These are phyloP conservation scores for Spheniscus humboldti DNA, from an alignment of 2,797 vertebrate genomes.

Conservation along the genomic window DNA sequence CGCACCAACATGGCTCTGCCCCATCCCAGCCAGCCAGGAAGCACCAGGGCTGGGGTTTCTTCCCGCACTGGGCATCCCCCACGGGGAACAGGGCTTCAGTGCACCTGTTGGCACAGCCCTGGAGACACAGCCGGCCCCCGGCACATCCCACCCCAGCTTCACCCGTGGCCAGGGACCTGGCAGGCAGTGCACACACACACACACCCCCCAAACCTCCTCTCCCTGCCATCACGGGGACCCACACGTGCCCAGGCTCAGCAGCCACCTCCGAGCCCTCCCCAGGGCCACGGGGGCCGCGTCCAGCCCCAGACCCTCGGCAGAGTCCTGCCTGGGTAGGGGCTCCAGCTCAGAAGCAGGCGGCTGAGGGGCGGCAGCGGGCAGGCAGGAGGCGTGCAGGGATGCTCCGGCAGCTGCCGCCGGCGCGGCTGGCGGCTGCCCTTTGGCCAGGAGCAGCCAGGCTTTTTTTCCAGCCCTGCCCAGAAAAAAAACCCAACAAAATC, in stretches of 20 bases:
- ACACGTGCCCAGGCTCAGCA: background rate
- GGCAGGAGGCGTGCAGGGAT: background rate
- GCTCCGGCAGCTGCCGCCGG: constrained; percentile 5
- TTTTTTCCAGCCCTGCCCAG: background rate
- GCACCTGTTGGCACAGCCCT: background rate
- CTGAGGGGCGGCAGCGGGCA: background rate
- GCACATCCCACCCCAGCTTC: background rate
- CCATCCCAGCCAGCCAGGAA: background rate
- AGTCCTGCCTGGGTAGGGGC: background rate
- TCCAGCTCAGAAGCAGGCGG: background rate
- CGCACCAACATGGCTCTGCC: background rate
- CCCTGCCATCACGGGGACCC: background rate
- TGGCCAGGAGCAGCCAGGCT: constrained; percentile 20
- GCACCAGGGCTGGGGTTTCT: background rate
- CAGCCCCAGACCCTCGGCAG: background rate
- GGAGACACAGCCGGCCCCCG: fast-evolving
- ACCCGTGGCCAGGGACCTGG: fast-evolving
- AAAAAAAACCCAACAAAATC: background rate
- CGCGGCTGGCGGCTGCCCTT: background rate
- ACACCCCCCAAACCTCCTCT: fast-evolving
- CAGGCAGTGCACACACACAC: background rate
- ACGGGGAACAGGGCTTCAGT: fast-evolving
- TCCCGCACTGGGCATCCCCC: background rate
- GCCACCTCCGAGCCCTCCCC: background rate
- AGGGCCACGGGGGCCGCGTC: no score